Base-by-base conservation (phyloP, 2,113 vertebrate genomes). In the Xenus cinereus region DNA sequence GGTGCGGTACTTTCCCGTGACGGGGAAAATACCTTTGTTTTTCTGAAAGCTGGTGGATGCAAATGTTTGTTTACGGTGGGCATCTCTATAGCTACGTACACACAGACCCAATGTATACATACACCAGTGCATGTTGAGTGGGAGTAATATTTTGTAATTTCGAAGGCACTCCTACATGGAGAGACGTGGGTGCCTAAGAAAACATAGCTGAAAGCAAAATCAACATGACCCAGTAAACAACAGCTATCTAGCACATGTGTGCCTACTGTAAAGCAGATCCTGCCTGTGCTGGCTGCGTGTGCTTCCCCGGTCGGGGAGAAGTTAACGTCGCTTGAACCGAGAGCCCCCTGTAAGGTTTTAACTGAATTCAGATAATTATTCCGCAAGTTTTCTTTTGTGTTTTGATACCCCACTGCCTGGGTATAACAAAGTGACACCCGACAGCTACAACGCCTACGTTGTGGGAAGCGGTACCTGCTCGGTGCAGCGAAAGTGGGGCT, bases 101-200 rank as follows among this genome's bases (percentile, higher is more conserved):
- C 95, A 95, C 59, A 96, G 50, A 67, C 79, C 73, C 69, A 64
- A 27, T 77, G 89, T 91, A 96, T 94, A 75, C 74, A 76, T 68
- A 96, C 91, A 74, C 14, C 0, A 95, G 94, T 93, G 91, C 69
- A 18, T 90, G 80, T 64, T 93, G 92, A 93, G 94, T 96, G 69
- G 96, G 94, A 97, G 94, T 84, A 95, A 91, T 96, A 91, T 93
- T 97, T 95, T 95, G 88, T 95, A 89, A 93, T 96, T 96, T 96
- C 77, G 51, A 35, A 95, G 96, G 92, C 87, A 91, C 64, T 91
- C 84, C 93, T 97, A 89, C 91, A 33, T 94, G 90, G 93, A 84
- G 93, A 89, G 88, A 90, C 3, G 90, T 96, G 91, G 91, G 92
- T 90, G 89, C 83, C 87, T 93, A 94, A 92, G 91, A 89, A 96